Conservation (phyloP, 2,113 vertebrate genomes). For the Myanophis thanlyinensis region DNA sequence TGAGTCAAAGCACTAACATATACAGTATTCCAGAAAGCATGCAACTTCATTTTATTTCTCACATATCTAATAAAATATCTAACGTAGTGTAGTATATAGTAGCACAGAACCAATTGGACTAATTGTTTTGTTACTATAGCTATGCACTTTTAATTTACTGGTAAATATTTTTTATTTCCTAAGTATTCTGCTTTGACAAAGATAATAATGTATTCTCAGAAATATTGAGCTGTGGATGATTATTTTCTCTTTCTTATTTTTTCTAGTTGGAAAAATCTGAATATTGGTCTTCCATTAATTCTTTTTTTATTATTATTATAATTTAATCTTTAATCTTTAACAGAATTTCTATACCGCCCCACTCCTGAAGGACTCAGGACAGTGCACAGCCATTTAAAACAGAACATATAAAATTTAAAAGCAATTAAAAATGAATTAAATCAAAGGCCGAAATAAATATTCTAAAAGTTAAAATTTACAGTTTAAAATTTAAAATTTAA, state of each 20-base stretch:
- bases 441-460: no score
- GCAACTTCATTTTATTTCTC: background rate
- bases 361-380: no score
- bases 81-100: background rate
- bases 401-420: no score
- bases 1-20: background rate
- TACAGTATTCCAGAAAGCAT: background rate
- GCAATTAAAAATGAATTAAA: no score
- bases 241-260: background rate
- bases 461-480: no score
- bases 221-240: background rate
- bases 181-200: background rate
- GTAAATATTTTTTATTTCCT: background rate
- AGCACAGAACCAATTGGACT: background rate
- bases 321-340: no score
- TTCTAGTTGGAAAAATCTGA: constrained; percentile 37
- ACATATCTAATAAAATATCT: background rate
- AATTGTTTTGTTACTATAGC: background rate
- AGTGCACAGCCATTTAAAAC: no score
- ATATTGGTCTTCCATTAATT: background rate
- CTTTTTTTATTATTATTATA: constrained; percentile 36
- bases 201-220: background rate
- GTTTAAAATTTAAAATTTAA: no score
- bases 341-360: no score
- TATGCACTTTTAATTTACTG: background rate